These are phyloP conservation scores for Etheostoma cragini DNA, from an alignment of 2,113 vertebrate species.

Conservation along the genomic window DNA sequence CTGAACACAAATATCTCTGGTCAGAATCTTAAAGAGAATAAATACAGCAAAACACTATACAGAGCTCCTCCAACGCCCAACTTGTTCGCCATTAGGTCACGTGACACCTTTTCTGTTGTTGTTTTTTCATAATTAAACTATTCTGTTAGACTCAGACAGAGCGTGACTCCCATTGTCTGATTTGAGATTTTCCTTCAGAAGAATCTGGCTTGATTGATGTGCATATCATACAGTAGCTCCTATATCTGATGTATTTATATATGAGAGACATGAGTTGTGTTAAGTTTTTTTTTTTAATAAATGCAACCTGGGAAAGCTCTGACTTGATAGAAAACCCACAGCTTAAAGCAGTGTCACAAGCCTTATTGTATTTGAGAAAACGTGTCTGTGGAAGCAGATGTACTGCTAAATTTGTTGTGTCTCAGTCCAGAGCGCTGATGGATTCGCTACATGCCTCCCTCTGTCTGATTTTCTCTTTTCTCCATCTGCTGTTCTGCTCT, in stretches of 20 bases:
- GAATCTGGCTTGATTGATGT: constrained; percentile 18
- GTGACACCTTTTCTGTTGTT: constrained; percentile 5
- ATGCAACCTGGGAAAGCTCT: constrained; percentile 1
- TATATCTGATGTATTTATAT: constrained; percentile 18
- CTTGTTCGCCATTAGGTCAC: no score
- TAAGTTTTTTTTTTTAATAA: constrained; percentile 1
- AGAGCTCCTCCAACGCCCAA: no score
- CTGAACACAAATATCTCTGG: no score
- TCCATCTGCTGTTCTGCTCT: constrained; percentile 40
- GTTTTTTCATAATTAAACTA: constrained; percentile 25
- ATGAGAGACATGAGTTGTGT: constrained; percentile 15
- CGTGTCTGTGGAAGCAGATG: constrained; percentile 41
- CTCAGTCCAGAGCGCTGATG: constrained; percentile 27
- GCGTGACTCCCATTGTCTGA: constrained; percentile 37
- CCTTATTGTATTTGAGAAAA: constrained; percentile 30
- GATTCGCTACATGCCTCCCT: constrained; percentile 32
- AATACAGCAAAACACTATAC: no score
- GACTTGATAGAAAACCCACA: constrained; percentile 19
- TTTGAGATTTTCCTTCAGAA: constrained; percentile 28
- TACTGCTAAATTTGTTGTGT: constrained; percentile 39
- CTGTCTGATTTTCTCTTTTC: constrained; percentile 38
- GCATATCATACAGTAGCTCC: constrained; percentile 3
- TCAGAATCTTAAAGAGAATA: no score
- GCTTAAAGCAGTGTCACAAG: not conserved
- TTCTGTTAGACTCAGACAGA: constrained; percentile 20